A percentile compares a stretch with the other conserved stretches of the same genome.
phyloP scores from a whole-genome alignment of 2,888 invertebrate species.

The Acrobasis consociella region DNA sequence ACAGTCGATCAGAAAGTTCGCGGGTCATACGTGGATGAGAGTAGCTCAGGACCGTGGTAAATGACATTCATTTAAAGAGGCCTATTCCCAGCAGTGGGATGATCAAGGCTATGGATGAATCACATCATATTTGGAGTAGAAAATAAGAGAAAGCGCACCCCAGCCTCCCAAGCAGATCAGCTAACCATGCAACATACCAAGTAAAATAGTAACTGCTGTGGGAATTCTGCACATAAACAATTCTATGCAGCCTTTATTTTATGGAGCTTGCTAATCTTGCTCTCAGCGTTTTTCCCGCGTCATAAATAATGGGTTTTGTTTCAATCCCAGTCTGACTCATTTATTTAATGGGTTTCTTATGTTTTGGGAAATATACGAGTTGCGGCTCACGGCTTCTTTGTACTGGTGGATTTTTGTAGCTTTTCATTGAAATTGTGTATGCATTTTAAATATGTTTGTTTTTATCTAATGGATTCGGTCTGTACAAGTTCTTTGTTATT shows the following conservation, averaged over 20 bases:
- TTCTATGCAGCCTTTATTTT: neutral
- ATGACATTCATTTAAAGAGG: too few relatives aligned
- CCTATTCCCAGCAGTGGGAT: too few relatives aligned
- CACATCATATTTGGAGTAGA: too few relatives aligned
- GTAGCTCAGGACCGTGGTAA: too few relatives aligned
- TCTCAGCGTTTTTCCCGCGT: slow-evolving; percentile 24
- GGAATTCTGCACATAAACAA: neutral
- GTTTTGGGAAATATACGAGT: slow-evolving; percentile 30
- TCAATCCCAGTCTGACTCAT: slow-evolving; percentile 31
- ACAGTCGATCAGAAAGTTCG: too few relatives aligned
- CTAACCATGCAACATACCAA: too few relatives aligned
- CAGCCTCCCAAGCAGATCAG: too few relatives aligned
- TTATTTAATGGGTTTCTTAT: slow-evolving; percentile 36
- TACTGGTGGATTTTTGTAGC: slow-evolving; percentile 8
- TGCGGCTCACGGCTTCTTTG: slow-evolving; percentile 14
- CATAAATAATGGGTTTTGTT: slow-evolving; percentile 33
- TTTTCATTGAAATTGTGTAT: neutral
- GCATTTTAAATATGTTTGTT: neutral
- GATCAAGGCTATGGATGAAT: too few relatives aligned
- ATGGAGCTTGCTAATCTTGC: slow-evolving; percentile 16
- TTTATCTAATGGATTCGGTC: neutral
- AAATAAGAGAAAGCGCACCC: too few relatives aligned
- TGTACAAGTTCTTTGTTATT: too few relatives aligned
- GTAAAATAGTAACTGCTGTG: neutral
- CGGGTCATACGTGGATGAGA: too few relatives aligned